Base-by-base conservation (phyloP, 1,140 invertebrate genomes). In the Phymastichus coffea region DNA sequence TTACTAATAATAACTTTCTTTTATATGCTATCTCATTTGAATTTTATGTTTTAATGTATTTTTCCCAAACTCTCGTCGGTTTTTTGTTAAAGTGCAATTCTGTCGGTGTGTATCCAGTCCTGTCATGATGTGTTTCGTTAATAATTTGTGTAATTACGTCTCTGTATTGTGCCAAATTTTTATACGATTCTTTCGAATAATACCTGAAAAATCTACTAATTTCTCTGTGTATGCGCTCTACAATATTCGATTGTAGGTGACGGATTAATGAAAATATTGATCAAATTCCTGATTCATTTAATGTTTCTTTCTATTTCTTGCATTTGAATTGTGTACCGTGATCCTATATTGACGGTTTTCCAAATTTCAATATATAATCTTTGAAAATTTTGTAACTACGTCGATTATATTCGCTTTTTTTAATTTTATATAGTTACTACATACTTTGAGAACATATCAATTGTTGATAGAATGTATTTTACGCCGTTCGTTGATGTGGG, bases 361-460 rank as follows among this genome's bases (percentile, higher is more conserved):
- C 56, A 4, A 30, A 10, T 6, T 26, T 15, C 8, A 12, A 3
- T 15, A 58, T 20, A 33, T 58, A 58, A 6, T 43, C 4, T 2
- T 48, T n/a, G 2, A 17, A 2, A n/a, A 57, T 23, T 20, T 25
- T 28, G 2, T 41, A 30, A 48, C 30, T 28, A 40, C 37, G 6
- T 7, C 28, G 12, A 7, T 14, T 2, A 37, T 49, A 1, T 43
- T 56, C 2, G 40, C 28, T 14, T 22, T 25, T 23, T 38, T 20
- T 15, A 56, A 14, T 3, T 37, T 37, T 15, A 55, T 52, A 33
- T 61, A 20, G 1, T n/a, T n/a, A 10, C 19, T 10, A 61, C 40
- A 2, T 40, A 41, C 41, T 65, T 58, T 0, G 49, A 37, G 35
- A 62, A 64, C 4, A 48, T 8, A 14, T 65, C 58, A 3, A 48